Evolutionary conservation across 2,888 invertebrate genomes (phyloP).

Genomic region (Metellina segmentata): DNA sequence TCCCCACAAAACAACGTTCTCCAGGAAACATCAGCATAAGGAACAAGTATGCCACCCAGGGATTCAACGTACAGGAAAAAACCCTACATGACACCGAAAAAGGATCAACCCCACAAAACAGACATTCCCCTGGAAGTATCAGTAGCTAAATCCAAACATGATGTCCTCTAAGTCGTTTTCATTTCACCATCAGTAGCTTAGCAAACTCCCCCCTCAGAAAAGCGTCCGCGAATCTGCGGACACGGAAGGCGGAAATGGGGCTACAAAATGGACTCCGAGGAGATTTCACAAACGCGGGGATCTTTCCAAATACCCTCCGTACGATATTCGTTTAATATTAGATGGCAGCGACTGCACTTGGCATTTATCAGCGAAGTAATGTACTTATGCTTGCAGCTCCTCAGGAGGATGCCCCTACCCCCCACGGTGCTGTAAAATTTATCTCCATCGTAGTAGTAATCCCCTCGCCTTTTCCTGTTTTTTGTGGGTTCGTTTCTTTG

Average conservation of each 20-base stretch:
- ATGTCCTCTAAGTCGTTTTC: not conserved
- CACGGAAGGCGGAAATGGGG: not conserved
- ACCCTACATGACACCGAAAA: too few species aligned
- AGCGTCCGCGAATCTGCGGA: not conserved
- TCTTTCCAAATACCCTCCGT: not conserved
- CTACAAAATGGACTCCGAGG: constrained; percentile 27
- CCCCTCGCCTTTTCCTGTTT: not conserved
- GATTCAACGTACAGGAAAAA: not conserved
- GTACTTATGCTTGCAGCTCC: constrained; percentile 11
- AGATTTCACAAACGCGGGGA: not conserved
- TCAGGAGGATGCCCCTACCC: not conserved
- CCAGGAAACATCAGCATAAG: not conserved
- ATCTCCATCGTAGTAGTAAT: constrained; percentile 36
- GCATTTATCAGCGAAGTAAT: constrained; percentile 54
- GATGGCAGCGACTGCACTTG: constrained; percentile 51
- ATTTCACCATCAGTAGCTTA: not conserved
- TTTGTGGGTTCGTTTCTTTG: not conserved
- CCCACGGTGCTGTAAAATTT: constrained; percentile 50
- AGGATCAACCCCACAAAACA: too few species aligned
- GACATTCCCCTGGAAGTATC: too few species aligned
- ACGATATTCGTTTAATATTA: constrained; percentile 34
- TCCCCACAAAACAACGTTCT: not conserved
- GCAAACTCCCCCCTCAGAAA: not conserved
- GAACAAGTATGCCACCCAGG: not conserved
- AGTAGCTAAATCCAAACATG: not conserved